These are phyloP conservation scores for Strongylocentrotus purpuratus DNA, from an alignment of 35 echinoderm and acorn worm genomes.

Conservation along the genomic window DNA sequence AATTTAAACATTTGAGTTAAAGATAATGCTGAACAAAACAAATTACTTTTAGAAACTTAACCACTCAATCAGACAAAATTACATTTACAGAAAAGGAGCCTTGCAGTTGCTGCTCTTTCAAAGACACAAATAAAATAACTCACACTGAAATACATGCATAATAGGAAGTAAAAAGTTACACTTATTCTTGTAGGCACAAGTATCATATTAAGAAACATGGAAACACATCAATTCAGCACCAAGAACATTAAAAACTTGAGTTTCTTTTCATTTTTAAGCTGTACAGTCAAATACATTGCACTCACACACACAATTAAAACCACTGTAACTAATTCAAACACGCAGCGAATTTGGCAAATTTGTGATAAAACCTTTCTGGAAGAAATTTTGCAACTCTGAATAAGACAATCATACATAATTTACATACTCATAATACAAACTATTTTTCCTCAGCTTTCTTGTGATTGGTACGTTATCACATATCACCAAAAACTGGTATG, in stretches of 20 bases:
- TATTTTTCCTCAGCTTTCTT: neutral
- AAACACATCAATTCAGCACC: conserved; percentile 10
- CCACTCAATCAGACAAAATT: neutral
- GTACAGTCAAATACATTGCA: neutral
- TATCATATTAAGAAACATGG: neutral
- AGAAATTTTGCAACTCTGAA: neutral
- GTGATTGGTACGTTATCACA: neutral
- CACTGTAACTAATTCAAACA: neutral
- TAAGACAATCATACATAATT: neutral
- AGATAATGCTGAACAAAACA: neutral
- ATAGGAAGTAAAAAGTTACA: neutral
- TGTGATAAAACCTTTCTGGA: neutral
- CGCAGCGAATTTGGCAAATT: neutral
- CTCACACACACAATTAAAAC: neutral
- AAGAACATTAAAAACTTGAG: neutral
- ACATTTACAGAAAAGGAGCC: neutral
- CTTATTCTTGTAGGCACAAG: neutral
- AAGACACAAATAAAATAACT: neutral
- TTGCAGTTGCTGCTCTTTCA: neutral
- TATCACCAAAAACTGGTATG: neutral
- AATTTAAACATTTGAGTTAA: neutral
- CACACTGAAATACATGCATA: neutral
- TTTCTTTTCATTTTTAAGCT: neutral
- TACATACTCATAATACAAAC: neutral
- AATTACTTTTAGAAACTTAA: neutral